Evolutionary conservation across 2,113 vertebrate species (phyloP).

Genomic region (Petroica traversi): DNA sequence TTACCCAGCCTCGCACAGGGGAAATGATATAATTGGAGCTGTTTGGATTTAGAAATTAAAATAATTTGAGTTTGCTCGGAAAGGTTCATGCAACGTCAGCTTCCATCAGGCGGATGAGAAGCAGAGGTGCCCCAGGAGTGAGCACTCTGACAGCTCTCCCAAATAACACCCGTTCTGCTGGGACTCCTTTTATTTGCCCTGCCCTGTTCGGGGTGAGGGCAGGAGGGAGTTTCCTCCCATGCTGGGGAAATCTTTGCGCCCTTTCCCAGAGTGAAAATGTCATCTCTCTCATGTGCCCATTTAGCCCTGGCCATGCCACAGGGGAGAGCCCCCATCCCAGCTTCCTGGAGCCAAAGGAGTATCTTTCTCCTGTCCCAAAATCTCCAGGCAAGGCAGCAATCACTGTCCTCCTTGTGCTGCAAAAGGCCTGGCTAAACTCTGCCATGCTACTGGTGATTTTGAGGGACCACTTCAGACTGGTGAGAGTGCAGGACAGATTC

Average conservation of each 20-base stretch:
- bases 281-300: not conserved
- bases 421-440: not conserved
- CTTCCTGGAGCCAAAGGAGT: accelerated
- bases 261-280: not conserved
- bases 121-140: constrained; percentile 44
- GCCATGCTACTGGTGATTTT: accelerated
- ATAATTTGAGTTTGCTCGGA: constrained; percentile 65
- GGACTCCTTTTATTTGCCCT: not conserved
- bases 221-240: not conserved
- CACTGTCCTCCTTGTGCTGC: not conserved
- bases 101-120: constrained; percentile 60
- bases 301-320: not conserved
- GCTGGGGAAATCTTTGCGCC: not conserved
- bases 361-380: not conserved
- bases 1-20: constrained; percentile 22
- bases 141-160: constrained; percentile 52
- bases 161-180: not conserved
- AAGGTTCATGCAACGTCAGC: constrained; percentile 67
- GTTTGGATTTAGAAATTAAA: constrained; percentile 73
- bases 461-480: accelerated
- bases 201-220: not conserved
- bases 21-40: constrained; percentile 69
- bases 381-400: not conserved
- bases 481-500: not conserved
- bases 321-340: accelerated